A percentile compares a stretch with the other conserved stretches of the same genome.
phyloP scores from a whole-genome alignment of 30 jellyfish, hydroid and myxozoan species.

The Turritopsis rubra region DNA sequence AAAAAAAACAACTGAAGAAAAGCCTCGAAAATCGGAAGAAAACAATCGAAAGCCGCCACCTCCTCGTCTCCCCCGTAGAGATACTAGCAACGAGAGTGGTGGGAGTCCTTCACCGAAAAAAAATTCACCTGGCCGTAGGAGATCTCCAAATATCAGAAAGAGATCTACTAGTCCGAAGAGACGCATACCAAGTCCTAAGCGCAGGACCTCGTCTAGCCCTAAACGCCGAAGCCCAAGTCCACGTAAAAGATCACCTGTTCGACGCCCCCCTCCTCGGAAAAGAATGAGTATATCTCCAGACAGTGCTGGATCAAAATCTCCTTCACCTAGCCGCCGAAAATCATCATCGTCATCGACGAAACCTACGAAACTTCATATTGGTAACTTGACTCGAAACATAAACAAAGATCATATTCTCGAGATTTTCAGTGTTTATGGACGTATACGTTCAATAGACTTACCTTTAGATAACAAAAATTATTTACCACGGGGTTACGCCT shows the following conservation, averaged over 20 bases:
- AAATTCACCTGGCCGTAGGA: constrained; percentile 31
- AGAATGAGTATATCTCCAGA: constrained; percentile 33
- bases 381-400: constrained; percentile 89
- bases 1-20: constrained; percentile 9
- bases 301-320: constrained; percentile 65
- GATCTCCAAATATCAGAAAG: constrained; percentile 22
- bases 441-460: constrained; percentile 80
- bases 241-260: constrained; percentile 26
- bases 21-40: constrained; percentile 18
- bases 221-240: constrained; percentile 30
- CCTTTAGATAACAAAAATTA: constrained; percentile 64
- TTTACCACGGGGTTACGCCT: constrained; percentile 89
- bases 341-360: constrained; percentile 59
- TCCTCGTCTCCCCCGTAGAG: constrained; percentile 11
- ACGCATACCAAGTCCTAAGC: constrained; percentile 33
- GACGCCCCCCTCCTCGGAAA: constrained; percentile 43
- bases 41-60: constrained; percentile 24
- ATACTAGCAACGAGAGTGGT: constrained; percentile 27
- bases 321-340: constrained; percentile 83
- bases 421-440: constrained; percentile 85
- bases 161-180: constrained; percentile 38
- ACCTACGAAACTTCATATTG: constrained; percentile 67
- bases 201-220: constrained; percentile 39
- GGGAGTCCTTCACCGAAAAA: constrained; percentile 17
- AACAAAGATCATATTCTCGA: constrained; percentile 84